Base-by-base conservation (phyloP, 2,113 vertebrate genomes). In the Puma concolor region DNA sequence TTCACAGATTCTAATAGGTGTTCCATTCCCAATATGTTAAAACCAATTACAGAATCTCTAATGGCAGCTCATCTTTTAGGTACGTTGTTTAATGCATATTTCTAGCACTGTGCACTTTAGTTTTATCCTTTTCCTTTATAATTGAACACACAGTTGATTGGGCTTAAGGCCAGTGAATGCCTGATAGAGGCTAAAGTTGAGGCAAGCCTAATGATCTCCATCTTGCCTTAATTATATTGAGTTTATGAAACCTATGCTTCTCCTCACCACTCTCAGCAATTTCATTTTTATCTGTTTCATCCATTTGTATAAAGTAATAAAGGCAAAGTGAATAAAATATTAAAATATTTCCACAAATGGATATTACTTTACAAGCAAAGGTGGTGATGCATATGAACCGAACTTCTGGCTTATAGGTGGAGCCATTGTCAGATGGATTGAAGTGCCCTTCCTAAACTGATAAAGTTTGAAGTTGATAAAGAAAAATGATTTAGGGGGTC, bases 41-140 rank as follows among this genome's bases (percentile, higher is more conserved):
- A 95, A 60, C 10, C 23, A 85, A 93, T 88, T 72, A 84, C 4
- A 64, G 84, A 77, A 79, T 57, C 14, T 2, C 33, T 72, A 91
- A 69, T 50, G 60, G 38, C 5, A 38, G 38, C 4, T 94, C 16
- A 91, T 66, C 25, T n/a, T 60, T 72, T 33, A 84, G 48, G 23
- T 7, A 63, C 17, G 2, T 63, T 48, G 11, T 60, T 87, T 90
- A 80, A 71, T 38, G n/a, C 16, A 54, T 41, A 67, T 48, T 82
- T 97, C 48, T 48, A 57, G 8, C 8, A 64, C 50, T 97, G 88
- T 95, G 12, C 25, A 72, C 7, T 50, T 93, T 8, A 19, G 5
- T 64, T 97, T 93, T 88, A 88, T 67, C 69, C 25, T 48, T 92
- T 81, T 76, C 36, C 63, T 88, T 93, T 15, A n/a, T 72, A 93